A percentile compares a stretch with the other conserved stretches of the same genome.
These are phyloP conservation scores for Stenolophus ochropezus DNA, from an alignment of 2,888 invertebrate species.

Conservation along the genomic window DNA sequence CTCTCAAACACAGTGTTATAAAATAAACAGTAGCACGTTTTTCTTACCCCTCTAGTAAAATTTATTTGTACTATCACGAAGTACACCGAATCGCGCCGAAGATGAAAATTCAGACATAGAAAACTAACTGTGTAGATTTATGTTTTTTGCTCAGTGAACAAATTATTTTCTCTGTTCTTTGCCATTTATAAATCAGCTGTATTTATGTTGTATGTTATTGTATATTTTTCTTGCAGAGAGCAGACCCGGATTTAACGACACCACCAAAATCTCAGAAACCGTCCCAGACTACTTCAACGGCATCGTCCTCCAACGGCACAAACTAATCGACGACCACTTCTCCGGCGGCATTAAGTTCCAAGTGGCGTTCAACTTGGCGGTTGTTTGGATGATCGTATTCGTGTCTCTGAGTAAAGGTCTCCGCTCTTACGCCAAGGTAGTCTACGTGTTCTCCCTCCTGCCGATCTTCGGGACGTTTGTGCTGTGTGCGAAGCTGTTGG, in stretches of 20 bases:
- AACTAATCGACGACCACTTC: conserved; percentile 69
- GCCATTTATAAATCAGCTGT: too few species aligned
- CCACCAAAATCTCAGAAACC: conserved; percentile 81
- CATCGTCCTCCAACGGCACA: conserved; percentile 83
- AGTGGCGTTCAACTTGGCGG: conserved; percentile 91
- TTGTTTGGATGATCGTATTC: conserved; percentile 93
- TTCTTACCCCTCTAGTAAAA: too few species aligned
- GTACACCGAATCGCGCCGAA: too few species aligned
- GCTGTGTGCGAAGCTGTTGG: conserved; percentile 83
- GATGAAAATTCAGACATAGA: too few species aligned
- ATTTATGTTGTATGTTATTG: too few species aligned
- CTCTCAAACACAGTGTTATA: too few species aligned
- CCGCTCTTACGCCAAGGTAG: conserved; percentile 88
- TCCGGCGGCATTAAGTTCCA: conserved; percentile 87
- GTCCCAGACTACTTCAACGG: conserved; percentile 91
- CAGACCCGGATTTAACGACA: conserved; percentile 68
- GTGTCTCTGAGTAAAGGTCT: conserved; percentile 91
- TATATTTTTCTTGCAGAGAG: conserved; percentile 65
- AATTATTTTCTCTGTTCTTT: too few species aligned
- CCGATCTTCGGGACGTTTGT: conserved; percentile 86
- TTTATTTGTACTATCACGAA: too few species aligned
- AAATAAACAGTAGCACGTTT: too few species aligned
- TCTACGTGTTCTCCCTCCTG: conserved; percentile 85
- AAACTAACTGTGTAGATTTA: too few species aligned
- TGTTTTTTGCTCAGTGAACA: too few species aligned